Percentiles rank a stretch among this genome's conserved stretches.
Conservation (phyloP, 1,140 invertebrate genomes). For the Drosophila ercepeae region DNA sequence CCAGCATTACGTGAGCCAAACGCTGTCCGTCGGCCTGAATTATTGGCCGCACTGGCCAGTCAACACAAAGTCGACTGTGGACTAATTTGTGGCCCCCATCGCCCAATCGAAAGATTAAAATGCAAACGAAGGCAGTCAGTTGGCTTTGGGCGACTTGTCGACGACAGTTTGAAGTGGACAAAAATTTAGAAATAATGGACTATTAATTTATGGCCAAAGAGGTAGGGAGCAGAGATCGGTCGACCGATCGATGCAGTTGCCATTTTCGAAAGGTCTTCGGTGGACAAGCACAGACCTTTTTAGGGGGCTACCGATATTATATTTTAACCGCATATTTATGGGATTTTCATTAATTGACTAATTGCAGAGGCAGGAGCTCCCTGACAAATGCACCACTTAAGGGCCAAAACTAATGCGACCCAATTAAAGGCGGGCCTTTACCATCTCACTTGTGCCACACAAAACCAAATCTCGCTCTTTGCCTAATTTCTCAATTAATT, state of each 20-base stretch:
- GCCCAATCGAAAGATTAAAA: constrained; percentile 60
- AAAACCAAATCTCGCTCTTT: constrained; percentile 10
- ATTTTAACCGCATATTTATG: constrained; percentile 70
- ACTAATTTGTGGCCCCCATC: constrained; percentile 70
- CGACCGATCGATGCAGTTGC: constrained; percentile 48
- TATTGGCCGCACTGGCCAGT: constrained; percentile 75
- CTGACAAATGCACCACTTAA: constrained; percentile 63
- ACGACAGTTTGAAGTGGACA: constrained; percentile 79
- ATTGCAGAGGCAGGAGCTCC: constrained; percentile 46
- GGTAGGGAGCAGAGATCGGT: constrained; percentile 26
- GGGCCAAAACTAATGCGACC: constrained; percentile 60
- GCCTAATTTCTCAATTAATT: constrained; percentile 82
- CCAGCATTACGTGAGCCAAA: constrained; percentile 46
- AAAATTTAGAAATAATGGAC: constrained; percentile 81
- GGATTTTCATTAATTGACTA: constrained; percentile 78
- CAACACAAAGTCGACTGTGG: constrained; percentile 67
- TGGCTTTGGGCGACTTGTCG: constrained; percentile 51
- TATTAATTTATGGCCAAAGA: constrained; percentile 74
- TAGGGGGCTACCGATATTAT: constrained; percentile 43
- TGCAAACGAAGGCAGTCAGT: constrained; percentile 70
- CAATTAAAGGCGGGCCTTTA: constrained; percentile 53
- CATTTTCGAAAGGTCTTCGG: constrained; percentile 59
- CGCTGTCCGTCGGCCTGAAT: constrained; percentile 50
- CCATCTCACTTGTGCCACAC: not conserved
- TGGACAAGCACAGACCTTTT: constrained; percentile 10